Conservation (phyloP, 37 sponge, comb jelly and placozoan species). For the Diacarnus erythraeanus region DNA sequence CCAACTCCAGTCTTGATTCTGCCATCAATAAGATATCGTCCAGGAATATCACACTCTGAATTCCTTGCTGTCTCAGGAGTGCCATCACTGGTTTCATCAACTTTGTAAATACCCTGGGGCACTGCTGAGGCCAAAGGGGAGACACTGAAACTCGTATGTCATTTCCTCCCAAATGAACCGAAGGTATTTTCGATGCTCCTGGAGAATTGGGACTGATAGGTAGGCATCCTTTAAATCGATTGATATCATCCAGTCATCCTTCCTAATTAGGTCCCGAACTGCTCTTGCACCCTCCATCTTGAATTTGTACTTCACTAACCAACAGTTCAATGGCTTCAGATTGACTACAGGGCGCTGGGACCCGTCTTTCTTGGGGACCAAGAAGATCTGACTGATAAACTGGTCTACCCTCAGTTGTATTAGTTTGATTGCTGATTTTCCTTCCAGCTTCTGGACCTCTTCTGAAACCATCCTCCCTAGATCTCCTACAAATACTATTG, state of each 20-base stretch:
- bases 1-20: constrained; percentile 20
- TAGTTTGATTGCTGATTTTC: too few relatives aligned
- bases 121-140: constrained; percentile 50
- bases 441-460: too few relatives aligned
- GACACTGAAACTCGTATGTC: constrained; percentile 30
- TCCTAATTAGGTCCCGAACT: constrained; percentile 16
- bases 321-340: constrained; percentile 14
- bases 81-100: constrained; percentile 57
- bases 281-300: constrained; percentile 36
- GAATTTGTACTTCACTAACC: constrained; percentile 14
- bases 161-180: constrained; percentile 27
- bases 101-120: constrained; percentile 26
- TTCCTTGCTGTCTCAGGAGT: constrained; percentile 20
- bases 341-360: constrained; percentile 19
- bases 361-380: constrained; percentile 40
- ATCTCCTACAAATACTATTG: too few relatives aligned
- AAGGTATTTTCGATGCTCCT: constrained; percentile 33
- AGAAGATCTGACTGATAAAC: too few relatives aligned
- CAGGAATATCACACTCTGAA: constrained; percentile 26
- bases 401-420: too few relatives aligned
- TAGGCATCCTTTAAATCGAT: constrained; percentile 62
- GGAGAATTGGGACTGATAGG: constrained; percentile 18
- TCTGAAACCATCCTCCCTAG: too few relatives aligned
- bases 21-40: constrained; percentile 60
- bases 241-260: constrained; percentile 36